phyloP scores from a whole-genome alignment of 2,797 vertebrate genomes.

The Leptoclinus maculatus region DNA sequence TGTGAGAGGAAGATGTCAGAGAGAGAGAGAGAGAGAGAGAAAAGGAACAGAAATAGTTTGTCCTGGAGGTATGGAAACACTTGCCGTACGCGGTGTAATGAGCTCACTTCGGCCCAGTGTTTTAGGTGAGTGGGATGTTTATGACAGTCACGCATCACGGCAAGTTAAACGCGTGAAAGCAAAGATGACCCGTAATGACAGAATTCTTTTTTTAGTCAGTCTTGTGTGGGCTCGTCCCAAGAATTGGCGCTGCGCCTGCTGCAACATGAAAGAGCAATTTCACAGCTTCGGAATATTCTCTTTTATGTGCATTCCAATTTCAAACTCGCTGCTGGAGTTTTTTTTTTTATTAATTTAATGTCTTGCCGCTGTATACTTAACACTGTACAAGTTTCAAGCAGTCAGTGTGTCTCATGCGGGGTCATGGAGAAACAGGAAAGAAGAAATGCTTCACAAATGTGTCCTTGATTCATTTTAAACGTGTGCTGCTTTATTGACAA shows the following conservation, averaged over 20 bases:
- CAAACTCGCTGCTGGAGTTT: slow-evolving; percentile 46
- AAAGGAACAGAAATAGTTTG: slow-evolving; percentile 42
- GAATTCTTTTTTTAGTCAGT: slow-evolving; percentile 52
- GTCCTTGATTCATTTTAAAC: not conserved
- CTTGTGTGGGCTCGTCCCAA: slow-evolving; percentile 69
- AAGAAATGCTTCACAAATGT: not conserved
- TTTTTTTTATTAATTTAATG: slow-evolving; percentile 27
- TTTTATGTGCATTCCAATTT: slow-evolving; percentile 72
- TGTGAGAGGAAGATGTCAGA: slow-evolving; percentile 40
- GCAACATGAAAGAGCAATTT: slow-evolving; percentile 75
- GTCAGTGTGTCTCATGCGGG: slow-evolving; percentile 30
- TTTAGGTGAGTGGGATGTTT: slow-evolving; percentile 64
- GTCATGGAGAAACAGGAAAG: not conserved
- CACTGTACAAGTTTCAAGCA: slow-evolving; percentile 14
- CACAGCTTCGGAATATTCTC: slow-evolving; percentile 71
- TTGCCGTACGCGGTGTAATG: slow-evolving; percentile 47
- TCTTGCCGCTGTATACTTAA: slow-evolving; percentile 45
- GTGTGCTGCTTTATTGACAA: not conserved
- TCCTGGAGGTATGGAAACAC: slow-evolving; percentile 52
- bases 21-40: not conserved
- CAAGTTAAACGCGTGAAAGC: slow-evolving; percentile 59
- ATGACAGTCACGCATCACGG: slow-evolving; percentile 59
- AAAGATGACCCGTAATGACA: slow-evolving; percentile 72
- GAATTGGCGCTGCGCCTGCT: slow-evolving; percentile 49
- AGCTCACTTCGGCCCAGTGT: slow-evolving; percentile 45